A percentile compares a stretch with the other conserved stretches of the same genome.
Conservation (phyloP, 2,888 invertebrate species). For the Rhagonycha lutea region DNA sequence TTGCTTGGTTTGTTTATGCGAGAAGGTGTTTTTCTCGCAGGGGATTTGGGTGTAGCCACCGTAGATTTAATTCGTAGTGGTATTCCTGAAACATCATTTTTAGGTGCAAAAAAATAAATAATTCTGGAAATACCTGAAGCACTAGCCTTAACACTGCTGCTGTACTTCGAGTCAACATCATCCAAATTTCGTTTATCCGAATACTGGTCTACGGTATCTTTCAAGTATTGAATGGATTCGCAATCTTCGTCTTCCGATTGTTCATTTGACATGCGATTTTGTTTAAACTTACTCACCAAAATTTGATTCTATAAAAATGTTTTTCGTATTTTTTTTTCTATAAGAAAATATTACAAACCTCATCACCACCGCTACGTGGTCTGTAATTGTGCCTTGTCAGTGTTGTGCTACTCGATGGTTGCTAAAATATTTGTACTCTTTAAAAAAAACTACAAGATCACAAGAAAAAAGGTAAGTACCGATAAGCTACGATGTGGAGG, state of each 20-base stretch:
- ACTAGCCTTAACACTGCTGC: background rate
- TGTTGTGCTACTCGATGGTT: conserved; percentile 15
- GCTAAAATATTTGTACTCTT: conserved; percentile 5
- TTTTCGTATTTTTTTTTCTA: background rate
- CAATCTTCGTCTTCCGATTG: background rate
- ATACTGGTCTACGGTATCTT: background rate
- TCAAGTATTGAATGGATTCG: background rate
- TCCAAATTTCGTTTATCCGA: background rate
- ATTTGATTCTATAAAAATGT: background rate
- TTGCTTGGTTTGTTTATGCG: background rate
- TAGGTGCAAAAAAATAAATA: background rate
- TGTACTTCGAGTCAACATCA: background rate
- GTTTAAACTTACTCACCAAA: background rate
- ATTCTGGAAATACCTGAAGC: background rate
- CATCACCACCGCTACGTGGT: conserved; percentile 14
- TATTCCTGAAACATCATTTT: background rate
- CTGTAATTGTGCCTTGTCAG: background rate
- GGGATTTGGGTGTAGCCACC: background rate
- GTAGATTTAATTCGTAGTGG: conserved; percentile 10
- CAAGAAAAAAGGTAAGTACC: background rate
- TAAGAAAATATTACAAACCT: background rate
- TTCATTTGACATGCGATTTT: background rate
- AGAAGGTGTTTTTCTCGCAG: background rate
- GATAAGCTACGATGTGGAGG: conserved; percentile 11
- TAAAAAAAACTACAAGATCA: too few species aligned